Conservation (phyloP, 2,888 invertebrate species). For the Leptopilina syphax region DNA sequence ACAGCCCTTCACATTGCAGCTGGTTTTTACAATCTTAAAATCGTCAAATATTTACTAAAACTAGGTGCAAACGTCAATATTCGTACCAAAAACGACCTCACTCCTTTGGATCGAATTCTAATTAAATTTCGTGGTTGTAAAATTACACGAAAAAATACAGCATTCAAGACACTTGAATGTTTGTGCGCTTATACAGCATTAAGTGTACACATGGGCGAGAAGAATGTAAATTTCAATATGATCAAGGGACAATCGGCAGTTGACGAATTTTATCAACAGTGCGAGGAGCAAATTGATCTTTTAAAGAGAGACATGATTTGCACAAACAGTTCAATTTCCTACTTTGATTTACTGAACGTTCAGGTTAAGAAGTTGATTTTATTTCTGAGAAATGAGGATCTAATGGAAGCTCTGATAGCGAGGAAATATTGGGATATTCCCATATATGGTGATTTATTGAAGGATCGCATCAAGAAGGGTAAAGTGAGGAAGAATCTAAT, state of each 20-base stretch:
- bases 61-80: constrained; percentile 8
- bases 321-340: constrained; percentile 7
- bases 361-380: not conserved
- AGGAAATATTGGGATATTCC: constrained; percentile 15
- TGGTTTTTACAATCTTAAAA: not conserved
- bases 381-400: not conserved
- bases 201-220: not conserved
- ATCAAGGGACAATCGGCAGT: not conserved
- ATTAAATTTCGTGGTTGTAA: not conserved
- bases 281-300: not conserved
- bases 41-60: not conserved
- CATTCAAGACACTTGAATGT: not conserved
- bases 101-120: constrained; percentile 9
- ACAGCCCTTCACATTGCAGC: constrained; percentile 26
- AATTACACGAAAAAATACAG: not conserved
- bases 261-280: constrained; percentile 23
- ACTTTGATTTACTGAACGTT: constrained; percentile 10
- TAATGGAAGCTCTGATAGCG: not conserved
- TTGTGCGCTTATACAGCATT: constrained; percentile 17
- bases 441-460: not conserved
- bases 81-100: not conserved
- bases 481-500: not conserved
- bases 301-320: constrained; percentile 7
- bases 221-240: not conserved
- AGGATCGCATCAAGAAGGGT: constrained; percentile 2